Conservation (phyloP, 2,113 vertebrate genomes). For the Alosa alosa region DNA sequence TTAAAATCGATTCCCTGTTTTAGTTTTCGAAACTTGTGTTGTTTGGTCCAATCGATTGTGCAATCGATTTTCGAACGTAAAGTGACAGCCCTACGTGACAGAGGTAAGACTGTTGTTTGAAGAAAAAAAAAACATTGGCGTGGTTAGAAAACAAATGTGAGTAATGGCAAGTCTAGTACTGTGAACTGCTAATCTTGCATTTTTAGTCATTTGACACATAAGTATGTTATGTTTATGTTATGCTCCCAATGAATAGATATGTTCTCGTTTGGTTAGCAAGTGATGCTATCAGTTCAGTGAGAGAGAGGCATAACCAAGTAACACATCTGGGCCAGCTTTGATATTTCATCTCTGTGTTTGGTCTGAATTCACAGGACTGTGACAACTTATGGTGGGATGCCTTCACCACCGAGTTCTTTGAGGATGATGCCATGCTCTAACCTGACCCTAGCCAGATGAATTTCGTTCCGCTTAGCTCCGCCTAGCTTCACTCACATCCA, state of each 20-base stretch:
- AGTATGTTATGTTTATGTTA: neutral
- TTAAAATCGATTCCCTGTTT: no score
- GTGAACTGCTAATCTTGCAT: neutral
- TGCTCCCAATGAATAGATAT: neutral
- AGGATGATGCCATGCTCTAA: slow-evolving; percentile 98
- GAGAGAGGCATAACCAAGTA: neutral
- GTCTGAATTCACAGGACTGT: slow-evolving; percentile 80
- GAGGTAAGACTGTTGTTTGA: slow-evolving; percentile 75
- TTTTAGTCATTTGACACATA: neutral
- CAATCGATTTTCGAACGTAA: no score
- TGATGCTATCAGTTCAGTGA: neutral
- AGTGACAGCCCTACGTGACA: slow-evolving; percentile 77
- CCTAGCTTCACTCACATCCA: no score
- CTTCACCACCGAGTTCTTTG: slow-evolving; percentile 98
- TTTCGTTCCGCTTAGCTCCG: no score
- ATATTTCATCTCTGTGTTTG: neutral
- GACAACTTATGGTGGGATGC: slow-evolving; percentile 99
- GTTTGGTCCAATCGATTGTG: no score
- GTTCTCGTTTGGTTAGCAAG: neutral
- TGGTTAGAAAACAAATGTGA: neutral
- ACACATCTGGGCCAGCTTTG: neutral
- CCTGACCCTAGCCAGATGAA: no score
- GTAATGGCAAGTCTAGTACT: neutral
- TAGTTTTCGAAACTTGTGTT: no score
- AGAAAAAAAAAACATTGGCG: neutral